Conservation (phyloP, 2,113 vertebrate genomes). For the Catharus fuscescens region DNA sequence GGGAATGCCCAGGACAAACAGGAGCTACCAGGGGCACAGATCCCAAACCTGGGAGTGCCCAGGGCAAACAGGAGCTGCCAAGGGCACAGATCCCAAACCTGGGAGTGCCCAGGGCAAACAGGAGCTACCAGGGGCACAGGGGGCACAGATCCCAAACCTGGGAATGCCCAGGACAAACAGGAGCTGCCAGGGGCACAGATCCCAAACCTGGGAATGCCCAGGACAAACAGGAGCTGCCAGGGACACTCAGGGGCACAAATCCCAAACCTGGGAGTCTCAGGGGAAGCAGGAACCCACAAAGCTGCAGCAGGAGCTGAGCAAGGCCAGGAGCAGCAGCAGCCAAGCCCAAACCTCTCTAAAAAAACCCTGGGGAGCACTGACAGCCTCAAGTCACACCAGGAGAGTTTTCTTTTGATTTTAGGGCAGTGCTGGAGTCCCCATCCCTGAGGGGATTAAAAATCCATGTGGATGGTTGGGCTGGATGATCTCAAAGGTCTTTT, state of each 20-base stretch:
- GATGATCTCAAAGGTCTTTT: not conserved
- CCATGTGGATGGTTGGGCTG: not conserved
- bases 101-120: no score
- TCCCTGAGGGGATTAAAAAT: not conserved
- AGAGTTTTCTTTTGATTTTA: not conserved
- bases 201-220: no score
- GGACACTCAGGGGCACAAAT: no score
- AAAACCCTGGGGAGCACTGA: not conserved
- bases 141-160: no score
- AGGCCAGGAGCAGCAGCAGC: not conserved
- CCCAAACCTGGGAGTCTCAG: no score
- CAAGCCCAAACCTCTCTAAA: fast-evolving
- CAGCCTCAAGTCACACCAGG: not conserved
- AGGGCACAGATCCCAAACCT: not conserved
- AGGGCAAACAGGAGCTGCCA: not conserved
- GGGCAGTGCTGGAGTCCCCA: not conserved
- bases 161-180: no score
- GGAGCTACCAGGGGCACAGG: no score
- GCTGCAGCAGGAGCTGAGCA: not conserved
- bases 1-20: no score
- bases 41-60: not conserved
- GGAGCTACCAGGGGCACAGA: no score
- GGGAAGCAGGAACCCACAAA: fast-evolving
- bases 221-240: no score
- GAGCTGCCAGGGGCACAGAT: no score